Evolutionary conservation across 2,113 vertebrate genomes (phyloP).

Genomic region (Bombycilla garrulus): DNA sequence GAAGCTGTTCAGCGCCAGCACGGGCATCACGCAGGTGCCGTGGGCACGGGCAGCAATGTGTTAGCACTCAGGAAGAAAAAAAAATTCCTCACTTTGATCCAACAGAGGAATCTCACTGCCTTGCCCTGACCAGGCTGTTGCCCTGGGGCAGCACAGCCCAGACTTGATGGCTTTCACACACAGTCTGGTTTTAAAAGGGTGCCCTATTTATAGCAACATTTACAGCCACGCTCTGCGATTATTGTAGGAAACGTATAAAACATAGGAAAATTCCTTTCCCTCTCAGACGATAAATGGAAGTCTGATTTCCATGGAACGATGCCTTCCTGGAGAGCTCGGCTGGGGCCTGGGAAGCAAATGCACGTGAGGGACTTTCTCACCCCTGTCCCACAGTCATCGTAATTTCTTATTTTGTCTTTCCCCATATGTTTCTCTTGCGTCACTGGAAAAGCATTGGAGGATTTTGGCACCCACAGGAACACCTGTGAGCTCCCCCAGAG

Average conservation of each 20-base stretch:
- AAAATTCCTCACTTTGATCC: background rate
- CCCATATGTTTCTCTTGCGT: constrained; percentile 31
- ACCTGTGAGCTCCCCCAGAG: background rate
- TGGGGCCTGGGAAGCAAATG: constrained; percentile 9
- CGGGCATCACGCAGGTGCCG: background rate
- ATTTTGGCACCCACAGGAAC: constrained; percentile 48
- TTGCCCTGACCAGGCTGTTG: constrained; percentile 1
- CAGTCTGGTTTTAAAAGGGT: constrained; percentile 28
- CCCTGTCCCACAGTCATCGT: background rate
- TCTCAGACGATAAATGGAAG: constrained; percentile 62
- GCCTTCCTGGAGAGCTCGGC: constrained; percentile 21
- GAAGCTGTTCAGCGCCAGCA: background rate
- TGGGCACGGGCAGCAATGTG: background rate
- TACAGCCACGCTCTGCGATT: constrained; percentile 16
- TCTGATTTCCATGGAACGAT: constrained; percentile 57
- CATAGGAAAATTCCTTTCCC: constrained; percentile 60
- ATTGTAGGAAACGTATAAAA: constrained; percentile 64
- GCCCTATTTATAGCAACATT: constrained; percentile 65
- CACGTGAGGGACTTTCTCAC: constrained; percentile 38
- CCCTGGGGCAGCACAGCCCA: constrained; percentile 14
- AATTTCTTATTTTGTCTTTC: constrained; percentile 58
- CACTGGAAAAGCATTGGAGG: constrained; percentile 38
- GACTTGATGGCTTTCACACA: constrained; percentile 49
- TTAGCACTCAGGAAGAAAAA: background rate
- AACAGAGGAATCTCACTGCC: background rate